Percentiles rank a stretch among this genome's conserved stretches.
Conservation (phyloP, 2,797 vertebrate genomes). For the Cyclura pinguis region DNA sequence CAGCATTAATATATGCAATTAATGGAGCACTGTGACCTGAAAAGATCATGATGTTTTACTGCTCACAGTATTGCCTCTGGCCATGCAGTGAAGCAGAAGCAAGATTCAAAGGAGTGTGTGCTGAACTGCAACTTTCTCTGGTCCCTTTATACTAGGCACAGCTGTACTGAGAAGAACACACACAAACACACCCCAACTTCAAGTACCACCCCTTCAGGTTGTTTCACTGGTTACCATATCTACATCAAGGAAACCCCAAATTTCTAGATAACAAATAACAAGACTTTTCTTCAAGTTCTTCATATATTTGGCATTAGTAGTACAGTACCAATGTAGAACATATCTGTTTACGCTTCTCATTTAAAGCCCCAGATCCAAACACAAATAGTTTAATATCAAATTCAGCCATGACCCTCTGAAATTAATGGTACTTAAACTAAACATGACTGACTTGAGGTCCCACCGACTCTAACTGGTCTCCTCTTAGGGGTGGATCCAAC, state of each 20-base stretch:
- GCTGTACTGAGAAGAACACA: background rate
- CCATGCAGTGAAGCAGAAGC: constrained; percentile 17
- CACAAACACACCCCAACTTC: background rate
- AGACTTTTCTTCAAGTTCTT: background rate
- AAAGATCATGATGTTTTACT: constrained; percentile 39
- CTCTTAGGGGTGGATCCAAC: background rate
- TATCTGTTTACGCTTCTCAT: background rate
- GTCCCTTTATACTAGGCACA: constrained; percentile 1
- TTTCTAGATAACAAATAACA: background rate
- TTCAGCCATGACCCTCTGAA: background rate
- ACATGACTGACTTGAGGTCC: background rate
- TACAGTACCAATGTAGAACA: background rate
- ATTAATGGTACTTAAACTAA: background rate
- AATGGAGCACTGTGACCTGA: constrained; percentile 35
- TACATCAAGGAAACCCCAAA: background rate
- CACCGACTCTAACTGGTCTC: background rate
- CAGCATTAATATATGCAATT: constrained; percentile 28
- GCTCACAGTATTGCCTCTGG: constrained; percentile 40
- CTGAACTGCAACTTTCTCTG: constrained; percentile 19
- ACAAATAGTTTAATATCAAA: background rate
- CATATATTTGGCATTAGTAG: background rate
- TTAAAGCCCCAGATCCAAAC: background rate
- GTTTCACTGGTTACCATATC: background rate
- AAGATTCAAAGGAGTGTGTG: constrained; percentile 19
- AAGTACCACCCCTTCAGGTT: background rate